These are phyloP conservation scores for Drosophila takahashii DNA, from an alignment of 1,140 invertebrate species.

Conservation along the genomic window DNA sequence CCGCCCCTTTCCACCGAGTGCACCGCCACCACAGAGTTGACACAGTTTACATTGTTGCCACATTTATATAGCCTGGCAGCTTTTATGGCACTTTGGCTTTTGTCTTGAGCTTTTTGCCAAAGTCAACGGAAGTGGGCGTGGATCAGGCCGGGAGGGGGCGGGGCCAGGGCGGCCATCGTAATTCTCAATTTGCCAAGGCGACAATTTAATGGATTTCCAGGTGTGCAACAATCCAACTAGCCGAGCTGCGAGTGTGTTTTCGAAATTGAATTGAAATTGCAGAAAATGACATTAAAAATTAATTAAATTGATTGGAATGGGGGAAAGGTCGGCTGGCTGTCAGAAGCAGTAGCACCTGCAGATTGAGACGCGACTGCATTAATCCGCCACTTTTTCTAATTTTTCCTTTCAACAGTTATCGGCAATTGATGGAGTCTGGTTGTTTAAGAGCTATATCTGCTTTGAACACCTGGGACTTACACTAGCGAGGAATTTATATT, in stretches of 20 bases:
- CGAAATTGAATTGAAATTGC: constrained; percentile 79
- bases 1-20: not conserved
- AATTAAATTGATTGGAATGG: constrained; percentile 79
- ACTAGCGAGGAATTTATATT: too few species aligned
- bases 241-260: constrained; percentile 59
- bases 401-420: not conserved
- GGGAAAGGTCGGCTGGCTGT: constrained; percentile 32
- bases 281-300: constrained; percentile 81
- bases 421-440: not conserved
- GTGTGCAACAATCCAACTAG: constrained; percentile 55
- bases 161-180: constrained; percentile 58
- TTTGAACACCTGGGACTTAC: not conserved
- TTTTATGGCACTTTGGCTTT: constrained; percentile 81
- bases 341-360: constrained; percentile 44
- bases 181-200: constrained; percentile 81
- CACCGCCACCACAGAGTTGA: constrained; percentile 57
- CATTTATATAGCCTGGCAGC: constrained; percentile 80
- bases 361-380: constrained; percentile 16
- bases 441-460: not conserved
- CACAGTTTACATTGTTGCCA: constrained; percentile 82
- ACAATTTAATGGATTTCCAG: constrained; percentile 81
- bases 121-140: constrained; percentile 50
- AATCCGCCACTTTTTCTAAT: constrained; percentile 22
- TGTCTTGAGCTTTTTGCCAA: constrained; percentile 70
- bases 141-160: constrained; percentile 21